These are phyloP conservation scores for Caenorhabditis macrosperma DNA, from an alignment of 2,888 invertebrate species.

Conservation along the genomic window DNA sequence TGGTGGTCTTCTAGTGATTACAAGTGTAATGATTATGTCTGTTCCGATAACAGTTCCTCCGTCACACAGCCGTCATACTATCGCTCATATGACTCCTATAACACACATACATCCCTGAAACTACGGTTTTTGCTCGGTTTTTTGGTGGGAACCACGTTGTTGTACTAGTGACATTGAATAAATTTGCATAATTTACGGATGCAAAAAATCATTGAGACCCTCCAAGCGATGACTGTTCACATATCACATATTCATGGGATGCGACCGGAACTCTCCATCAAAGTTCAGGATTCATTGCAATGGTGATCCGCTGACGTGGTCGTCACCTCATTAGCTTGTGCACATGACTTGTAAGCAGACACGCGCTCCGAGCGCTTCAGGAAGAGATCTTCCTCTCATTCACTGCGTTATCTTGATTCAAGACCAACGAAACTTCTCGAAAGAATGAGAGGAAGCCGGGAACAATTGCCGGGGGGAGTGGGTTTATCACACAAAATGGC, in stretches of 20 bases:
- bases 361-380: not conserved
- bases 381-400: not conserved
- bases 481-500: not conserved
- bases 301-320: constrained; percentile 40
- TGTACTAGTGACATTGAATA: not conserved
- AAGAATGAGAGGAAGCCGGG: not conserved
- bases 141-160: not conserved
- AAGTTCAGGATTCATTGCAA: constrained; percentile 32
- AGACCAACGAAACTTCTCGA: too few species aligned
- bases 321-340: constrained; percentile 18
- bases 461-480: not conserved
- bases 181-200: not conserved
- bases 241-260: constrained; percentile 52
- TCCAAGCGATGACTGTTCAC: constrained; percentile 25
- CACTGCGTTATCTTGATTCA: not conserved
- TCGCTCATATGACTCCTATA: not conserved
- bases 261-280: constrained; percentile 17
- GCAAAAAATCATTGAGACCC: not conserved
- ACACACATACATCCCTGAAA: too few species aligned
- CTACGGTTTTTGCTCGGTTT: not conserved
- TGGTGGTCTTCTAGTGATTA: not conserved
- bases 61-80: too few species aligned
- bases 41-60: too few species aligned
- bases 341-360: constrained; percentile 28
- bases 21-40: not conserved